A percentile compares a stretch with the other conserved stretches of the same genome.
phyloP scores from a whole-genome alignment of 2,888 invertebrate genomes.

The Metacarcinus magister region DNA sequence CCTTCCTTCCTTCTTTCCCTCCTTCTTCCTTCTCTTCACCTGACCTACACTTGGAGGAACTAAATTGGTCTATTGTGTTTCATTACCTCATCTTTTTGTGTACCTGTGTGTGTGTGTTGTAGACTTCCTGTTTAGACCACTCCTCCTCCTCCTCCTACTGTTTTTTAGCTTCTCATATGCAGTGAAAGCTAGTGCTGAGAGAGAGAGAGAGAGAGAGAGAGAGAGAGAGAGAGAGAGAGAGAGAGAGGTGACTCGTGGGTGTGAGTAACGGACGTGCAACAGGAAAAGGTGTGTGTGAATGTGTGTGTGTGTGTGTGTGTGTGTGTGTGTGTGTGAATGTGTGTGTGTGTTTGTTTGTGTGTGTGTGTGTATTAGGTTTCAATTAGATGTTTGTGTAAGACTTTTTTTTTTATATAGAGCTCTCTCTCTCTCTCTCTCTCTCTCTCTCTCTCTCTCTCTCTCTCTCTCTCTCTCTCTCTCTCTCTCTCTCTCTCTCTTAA shows the following conservation, averaged over 20 bases:
- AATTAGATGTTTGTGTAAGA: not conserved
- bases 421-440: conserved; percentile 29
- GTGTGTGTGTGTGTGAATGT: not conserved
- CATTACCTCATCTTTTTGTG: not conserved
- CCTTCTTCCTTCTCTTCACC: not conserved
- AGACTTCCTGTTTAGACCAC: not conserved
- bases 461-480: conserved; percentile 64
- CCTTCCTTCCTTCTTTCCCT: not conserved
- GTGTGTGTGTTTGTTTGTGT: not conserved
- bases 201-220: conserved; percentile 26
- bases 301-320: conserved; percentile 26
- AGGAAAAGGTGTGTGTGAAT: not conserved
- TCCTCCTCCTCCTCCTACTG: not conserved
- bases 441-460: conserved; percentile 50
- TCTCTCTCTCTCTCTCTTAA: conserved; percentile 14
- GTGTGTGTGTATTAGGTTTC: not conserved
- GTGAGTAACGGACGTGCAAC: not conserved
- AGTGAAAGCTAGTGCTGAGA: not conserved
- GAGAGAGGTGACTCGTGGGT: not conserved
- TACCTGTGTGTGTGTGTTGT: not conserved
- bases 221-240: not conserved
- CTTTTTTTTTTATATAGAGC: not conserved
- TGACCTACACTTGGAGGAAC: too few species aligned
- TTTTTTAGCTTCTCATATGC: not conserved
- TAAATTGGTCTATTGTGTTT: too few species aligned